phyloP scores from a whole-genome alignment of 2,113 vertebrate species.

The Narcine bancroftii region DNA sequence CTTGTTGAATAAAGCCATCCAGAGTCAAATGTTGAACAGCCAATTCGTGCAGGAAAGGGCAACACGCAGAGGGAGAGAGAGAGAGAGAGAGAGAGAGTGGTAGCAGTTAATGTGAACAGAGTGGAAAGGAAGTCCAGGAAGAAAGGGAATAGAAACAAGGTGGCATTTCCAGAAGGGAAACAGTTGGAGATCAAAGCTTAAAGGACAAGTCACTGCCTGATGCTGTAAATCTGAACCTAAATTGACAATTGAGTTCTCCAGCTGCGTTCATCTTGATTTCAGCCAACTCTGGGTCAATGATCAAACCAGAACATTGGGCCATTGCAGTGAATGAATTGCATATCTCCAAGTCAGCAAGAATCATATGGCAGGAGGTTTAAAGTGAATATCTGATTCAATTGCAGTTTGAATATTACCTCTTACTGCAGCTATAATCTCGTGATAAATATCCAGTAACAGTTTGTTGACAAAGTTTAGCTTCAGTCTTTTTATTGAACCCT shows the following conservation, averaged over 20 bases:
- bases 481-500: conserved; percentile 5
- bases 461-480: background rate
- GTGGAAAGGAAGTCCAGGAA: background rate
- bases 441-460: conserved; percentile 2
- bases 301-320: background rate
- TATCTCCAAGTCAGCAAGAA: background rate
- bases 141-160: background rate
- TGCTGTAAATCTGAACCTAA: background rate
- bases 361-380: background rate
- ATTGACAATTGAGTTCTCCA: background rate
- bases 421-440: background rate
- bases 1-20: background rate
- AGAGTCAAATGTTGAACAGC: background rate
- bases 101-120: background rate
- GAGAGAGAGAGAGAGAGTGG: background rate
- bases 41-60: background rate
- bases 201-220: background rate
- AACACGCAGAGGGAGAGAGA: no score
- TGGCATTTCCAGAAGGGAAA: background rate
- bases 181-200: background rate
- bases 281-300: background rate
- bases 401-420: background rate
- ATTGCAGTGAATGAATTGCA: background rate
- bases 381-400: background rate
- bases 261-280: background rate